Evolutionary conservation across 2,888 invertebrate species (phyloP).

Genomic region (Philhelius pedissequus): DNA sequence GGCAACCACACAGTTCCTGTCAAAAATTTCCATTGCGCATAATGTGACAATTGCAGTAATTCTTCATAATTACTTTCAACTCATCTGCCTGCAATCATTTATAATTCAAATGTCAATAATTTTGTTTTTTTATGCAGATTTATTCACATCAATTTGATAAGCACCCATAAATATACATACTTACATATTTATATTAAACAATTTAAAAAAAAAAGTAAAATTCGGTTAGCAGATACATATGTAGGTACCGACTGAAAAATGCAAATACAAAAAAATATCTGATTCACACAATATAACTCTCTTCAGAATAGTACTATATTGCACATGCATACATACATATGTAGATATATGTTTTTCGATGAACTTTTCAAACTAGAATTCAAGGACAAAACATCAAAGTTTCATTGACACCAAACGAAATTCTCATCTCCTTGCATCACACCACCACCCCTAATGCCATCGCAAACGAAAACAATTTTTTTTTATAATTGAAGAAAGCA

Average conservation of each 20-base stretch:
- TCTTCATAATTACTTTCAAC: not conserved
- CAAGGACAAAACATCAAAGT: conserved; percentile 67
- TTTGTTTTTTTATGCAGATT: too few relatives aligned
- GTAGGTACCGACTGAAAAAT: not conserved
- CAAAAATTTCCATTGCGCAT: not conserved
- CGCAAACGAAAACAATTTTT: conserved; percentile 45
- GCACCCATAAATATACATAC: conserved; percentile 29
- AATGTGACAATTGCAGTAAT: not conserved
- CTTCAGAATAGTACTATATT: not conserved
- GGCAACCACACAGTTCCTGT: not conserved
- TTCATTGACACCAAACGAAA: conserved; percentile 64
- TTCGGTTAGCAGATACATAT: not conserved
- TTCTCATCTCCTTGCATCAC: conserved; percentile 31
- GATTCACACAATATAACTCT: conserved; percentile 45
- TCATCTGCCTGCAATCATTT: not conserved
- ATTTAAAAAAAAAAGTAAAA: conserved; percentile 13
- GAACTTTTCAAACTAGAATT: conserved; percentile 68
- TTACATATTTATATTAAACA: too few relatives aligned
- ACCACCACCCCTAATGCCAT: conserved; percentile 56
- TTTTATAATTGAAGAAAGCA: conserved; percentile 44
- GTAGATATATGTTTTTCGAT: conserved; percentile 23
- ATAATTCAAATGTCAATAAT: not conserved
- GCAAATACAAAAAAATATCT: conserved; percentile 20
- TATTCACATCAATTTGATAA: conserved; percentile 25
- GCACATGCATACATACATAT: not conserved